Conservation (phyloP, 2,888 invertebrate species). For the Crocallis elinguaria region DNA sequence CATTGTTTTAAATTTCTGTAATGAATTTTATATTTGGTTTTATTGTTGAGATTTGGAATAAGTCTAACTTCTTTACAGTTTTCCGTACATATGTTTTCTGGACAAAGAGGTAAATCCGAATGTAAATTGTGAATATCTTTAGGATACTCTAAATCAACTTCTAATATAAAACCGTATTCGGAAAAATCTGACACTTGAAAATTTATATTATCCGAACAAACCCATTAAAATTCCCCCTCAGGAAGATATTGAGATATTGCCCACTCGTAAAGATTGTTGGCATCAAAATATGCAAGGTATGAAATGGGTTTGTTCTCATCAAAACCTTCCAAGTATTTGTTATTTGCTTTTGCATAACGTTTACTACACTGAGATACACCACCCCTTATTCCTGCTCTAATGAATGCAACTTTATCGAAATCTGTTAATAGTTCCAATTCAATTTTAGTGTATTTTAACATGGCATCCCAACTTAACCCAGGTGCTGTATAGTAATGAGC, state of each 20-base stretch:
- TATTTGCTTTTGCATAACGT: no score
- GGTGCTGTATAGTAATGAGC: conserved; percentile 27
- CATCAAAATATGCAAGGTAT: conserved; percentile 24
- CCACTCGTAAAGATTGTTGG: conserved; percentile 32
- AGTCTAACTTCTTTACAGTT: conserved; percentile 18
- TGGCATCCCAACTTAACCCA: conserved; percentile 31
- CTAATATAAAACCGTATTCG: no score
- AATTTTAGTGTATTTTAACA: conserved; percentile 27
- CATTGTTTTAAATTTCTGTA: no score
- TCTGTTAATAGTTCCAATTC: conserved; percentile 16
- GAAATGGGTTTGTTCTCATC: conserved; percentile 8
- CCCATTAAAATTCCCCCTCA: conserved; percentile 26
- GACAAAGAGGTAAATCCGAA: no score
- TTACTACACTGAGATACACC: no score
- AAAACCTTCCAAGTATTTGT: conserved; percentile 4
- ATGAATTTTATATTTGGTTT: no score
- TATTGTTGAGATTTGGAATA: conserved; percentile 36
- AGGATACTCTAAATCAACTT: conserved; percentile 38
- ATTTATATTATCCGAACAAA: conserved; percentile 3
- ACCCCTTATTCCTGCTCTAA: conserved; percentile 22
- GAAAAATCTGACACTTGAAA: conserved; percentile 23
- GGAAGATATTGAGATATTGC: conserved; percentile 27
- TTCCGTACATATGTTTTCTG: conserved; percentile 19
- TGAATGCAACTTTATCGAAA: conserved; percentile 1
- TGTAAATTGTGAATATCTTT: conserved; percentile 27